A percentile compares a stretch with the other conserved stretches of the same genome.
These are phyloP conservation scores for Stichodactyla mertensii DNA, from an alignment of 64 coral and sea anemone genomes.

Conservation along the genomic window DNA sequence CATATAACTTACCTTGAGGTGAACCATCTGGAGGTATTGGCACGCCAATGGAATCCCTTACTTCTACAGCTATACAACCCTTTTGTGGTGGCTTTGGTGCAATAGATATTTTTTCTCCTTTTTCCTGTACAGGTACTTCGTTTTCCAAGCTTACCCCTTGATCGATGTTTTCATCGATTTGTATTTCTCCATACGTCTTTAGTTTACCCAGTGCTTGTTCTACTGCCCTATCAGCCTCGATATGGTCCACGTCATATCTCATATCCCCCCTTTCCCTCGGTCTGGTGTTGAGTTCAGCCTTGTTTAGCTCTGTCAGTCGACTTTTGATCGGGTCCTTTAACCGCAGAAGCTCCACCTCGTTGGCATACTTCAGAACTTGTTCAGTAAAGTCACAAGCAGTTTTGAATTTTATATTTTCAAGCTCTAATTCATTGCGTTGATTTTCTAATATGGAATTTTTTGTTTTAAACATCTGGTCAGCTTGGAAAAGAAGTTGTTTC, in stretches of 20 bases:
- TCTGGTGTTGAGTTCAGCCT: slow-evolving; percentile 37
- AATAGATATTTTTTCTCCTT: not conserved
- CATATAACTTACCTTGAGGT: slow-evolving; percentile 30
- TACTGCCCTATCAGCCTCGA: slow-evolving; percentile 65
- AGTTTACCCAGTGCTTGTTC: slow-evolving; percentile 55
- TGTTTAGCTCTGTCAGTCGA: slow-evolving; percentile 53
- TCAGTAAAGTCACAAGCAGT: slow-evolving; percentile 69
- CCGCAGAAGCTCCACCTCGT: slow-evolving; percentile 74
- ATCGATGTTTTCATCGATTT: slow-evolving; percentile 10
- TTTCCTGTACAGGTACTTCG: not conserved
- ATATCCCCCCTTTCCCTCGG: slow-evolving; percentile 64
- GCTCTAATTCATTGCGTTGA: slow-evolving; percentile 51
- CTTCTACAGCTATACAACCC: slow-evolving; percentile 34
- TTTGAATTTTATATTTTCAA: slow-evolving; percentile 51
- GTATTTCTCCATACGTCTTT: slow-evolving; percentile 46
- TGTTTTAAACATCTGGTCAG: slow-evolving; percentile 50
- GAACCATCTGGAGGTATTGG: slow-evolving; percentile 8
- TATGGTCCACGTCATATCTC: slow-evolving; percentile 64
- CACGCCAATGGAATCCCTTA: slow-evolving; percentile 22
- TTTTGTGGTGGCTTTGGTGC: not conserved
- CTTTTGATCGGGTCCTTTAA: slow-evolving; percentile 54
- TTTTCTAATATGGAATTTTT: slow-evolving; percentile 42
- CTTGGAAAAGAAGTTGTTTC: slow-evolving; percentile 44
- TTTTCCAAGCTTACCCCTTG: not conserved
- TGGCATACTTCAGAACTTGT: slow-evolving; percentile 76